A percentile compares a stretch with the other conserved stretches of the same genome.
phyloP scores from a whole-genome alignment of 2,113 vertebrate species.

The Galeopterus variegatus region DNA sequence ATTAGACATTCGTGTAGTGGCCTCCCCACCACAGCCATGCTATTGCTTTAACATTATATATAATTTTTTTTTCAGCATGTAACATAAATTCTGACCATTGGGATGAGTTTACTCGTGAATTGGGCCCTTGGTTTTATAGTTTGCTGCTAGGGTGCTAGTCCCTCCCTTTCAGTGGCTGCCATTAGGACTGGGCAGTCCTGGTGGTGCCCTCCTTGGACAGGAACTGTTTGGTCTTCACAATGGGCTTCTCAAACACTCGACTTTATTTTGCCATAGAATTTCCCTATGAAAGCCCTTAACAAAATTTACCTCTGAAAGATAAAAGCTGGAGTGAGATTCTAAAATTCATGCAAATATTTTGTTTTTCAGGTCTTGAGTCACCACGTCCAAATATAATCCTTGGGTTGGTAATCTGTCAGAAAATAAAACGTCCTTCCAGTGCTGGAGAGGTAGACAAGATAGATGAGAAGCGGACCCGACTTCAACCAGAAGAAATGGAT shows the following conservation, averaged over 20 bases:
- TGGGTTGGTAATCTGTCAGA: constrained; percentile 96
- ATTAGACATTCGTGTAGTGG: rapidly evolving
- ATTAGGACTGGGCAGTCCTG: not conserved
- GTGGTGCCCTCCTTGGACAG: not conserved
- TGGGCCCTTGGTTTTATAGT: not conserved
- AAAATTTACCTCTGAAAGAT: constrained; percentile 8
- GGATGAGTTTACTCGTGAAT: not conserved
- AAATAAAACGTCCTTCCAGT: constrained; percentile 90
- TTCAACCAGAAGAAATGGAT: constrained; percentile 90
- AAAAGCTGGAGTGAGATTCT: not conserved
- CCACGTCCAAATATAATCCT: constrained; percentile 96
- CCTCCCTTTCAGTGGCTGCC: not conserved
- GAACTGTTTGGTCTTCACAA: not conserved
- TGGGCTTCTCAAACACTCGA: not conserved
- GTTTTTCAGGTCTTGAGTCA: constrained; percentile 94
- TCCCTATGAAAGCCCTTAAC: rapidly evolving
- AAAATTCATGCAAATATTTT: constrained; percentile 23
- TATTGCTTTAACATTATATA: rapidly evolving
- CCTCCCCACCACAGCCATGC: rapidly evolving
- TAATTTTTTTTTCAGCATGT: not conserved
- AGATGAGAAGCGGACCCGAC: constrained; percentile 92
- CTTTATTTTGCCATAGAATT: not conserved
- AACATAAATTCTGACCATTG: too few species aligned
- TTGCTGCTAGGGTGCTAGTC: rapidly evolving
- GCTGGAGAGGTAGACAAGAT: constrained; percentile 88